Conservation (phyloP, 1,140 invertebrate genomes). For the Tetragnatha versicolor region DNA sequence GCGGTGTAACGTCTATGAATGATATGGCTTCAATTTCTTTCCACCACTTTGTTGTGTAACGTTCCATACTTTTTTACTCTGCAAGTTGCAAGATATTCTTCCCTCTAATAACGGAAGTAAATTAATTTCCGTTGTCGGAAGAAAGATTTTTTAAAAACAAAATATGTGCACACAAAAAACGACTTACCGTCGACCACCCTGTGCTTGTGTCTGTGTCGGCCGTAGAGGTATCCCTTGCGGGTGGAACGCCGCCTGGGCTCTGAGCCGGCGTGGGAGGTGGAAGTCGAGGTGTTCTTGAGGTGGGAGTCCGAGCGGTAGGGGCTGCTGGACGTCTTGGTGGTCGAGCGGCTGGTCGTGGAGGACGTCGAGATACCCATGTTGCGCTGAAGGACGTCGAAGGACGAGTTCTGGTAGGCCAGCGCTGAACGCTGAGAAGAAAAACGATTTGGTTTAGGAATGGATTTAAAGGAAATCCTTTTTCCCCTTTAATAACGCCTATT, state of each 20-base stretch:
- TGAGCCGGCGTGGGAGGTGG: slow-evolving; percentile 51
- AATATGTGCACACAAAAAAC: slow-evolving; percentile 1
- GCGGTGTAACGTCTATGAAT: too few species aligned
- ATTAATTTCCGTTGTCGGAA: slow-evolving; percentile 60
- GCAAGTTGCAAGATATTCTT: too few species aligned
- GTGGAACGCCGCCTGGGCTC: slow-evolving; percentile 25
- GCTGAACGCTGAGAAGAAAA: slow-evolving; percentile 73
- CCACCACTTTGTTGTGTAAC: too few species aligned
- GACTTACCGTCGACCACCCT: slow-evolving; percentile 44
- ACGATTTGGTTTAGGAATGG: not conserved
- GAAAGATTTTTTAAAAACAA: slow-evolving; percentile 42
- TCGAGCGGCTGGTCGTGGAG: slow-evolving; percentile 91
- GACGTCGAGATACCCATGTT: slow-evolving; percentile 95
- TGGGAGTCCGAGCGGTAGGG: slow-evolving; percentile 74
- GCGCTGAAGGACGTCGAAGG: slow-evolving; percentile 71
- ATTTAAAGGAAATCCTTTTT: too few species aligned
- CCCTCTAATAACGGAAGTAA: too few species aligned
- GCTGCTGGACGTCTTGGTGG: slow-evolving; percentile 91
- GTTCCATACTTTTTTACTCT: too few species aligned
- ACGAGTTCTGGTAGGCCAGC: slow-evolving; percentile 78
- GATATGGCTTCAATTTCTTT: too few species aligned
- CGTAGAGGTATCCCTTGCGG: slow-evolving; percentile 47
- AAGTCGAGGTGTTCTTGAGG: slow-evolving; percentile 59
- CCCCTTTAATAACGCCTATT: too few species aligned
- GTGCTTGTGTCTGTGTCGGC: slow-evolving; percentile 36